These are phyloP conservation scores for Anthrax anthrax DNA, from an alignment of 2,888 invertebrate species.

Conservation along the genomic window DNA sequence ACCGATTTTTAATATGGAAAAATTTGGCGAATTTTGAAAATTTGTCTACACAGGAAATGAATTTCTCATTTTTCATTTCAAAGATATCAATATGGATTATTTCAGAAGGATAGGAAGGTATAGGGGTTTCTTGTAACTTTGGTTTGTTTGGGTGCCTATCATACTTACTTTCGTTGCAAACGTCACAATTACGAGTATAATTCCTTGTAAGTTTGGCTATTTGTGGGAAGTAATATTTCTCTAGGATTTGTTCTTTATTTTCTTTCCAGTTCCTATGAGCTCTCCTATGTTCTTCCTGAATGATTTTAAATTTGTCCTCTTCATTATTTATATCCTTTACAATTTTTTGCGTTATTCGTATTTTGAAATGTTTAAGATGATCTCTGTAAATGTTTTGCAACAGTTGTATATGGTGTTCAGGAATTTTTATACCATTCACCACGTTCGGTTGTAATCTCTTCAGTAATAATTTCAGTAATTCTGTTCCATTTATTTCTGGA, in stretches of 20 bases:
- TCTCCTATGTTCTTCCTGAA: no score
- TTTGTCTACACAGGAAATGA: no score
- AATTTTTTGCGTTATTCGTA: background rate
- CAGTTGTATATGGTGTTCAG: background rate
- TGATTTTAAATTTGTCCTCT: background rate
- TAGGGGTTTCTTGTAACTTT: no score
- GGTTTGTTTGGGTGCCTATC: no score
- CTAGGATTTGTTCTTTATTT: background rate
- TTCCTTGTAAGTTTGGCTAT: background rate
- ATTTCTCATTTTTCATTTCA: no score
- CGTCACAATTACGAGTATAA: no score
- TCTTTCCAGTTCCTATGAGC: background rate
- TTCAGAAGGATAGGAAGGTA: no score
- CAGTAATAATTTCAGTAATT: background rate
- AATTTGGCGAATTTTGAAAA: no score
- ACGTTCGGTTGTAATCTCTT: background rate
- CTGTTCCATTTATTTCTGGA: background rate
- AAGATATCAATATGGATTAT: no score
- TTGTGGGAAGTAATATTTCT: background rate
- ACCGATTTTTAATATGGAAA: no score
- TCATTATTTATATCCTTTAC: background rate
- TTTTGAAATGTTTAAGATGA: background rate
- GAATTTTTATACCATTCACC: background rate
- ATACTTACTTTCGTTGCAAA: no score
- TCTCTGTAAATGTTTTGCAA: background rate